Conservation (phyloP, 2,113 vertebrate genomes). For the Noctilio leporinus region DNA sequence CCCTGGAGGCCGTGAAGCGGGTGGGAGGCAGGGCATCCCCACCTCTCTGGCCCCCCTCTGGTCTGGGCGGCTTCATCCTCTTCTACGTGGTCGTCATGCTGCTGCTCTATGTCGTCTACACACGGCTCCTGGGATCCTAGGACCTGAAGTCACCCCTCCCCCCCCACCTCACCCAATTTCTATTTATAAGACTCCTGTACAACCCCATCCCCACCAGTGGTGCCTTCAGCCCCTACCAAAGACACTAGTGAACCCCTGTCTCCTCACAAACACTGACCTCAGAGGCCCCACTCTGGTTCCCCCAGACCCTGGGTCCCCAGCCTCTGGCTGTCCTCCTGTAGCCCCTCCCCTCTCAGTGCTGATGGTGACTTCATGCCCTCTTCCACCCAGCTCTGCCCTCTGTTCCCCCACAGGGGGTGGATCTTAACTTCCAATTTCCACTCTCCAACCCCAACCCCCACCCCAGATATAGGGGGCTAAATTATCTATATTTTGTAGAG, state of each 20-base stretch:
- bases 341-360: neutral
- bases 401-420: neutral
- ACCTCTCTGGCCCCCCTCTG: constrained; percentile 55
- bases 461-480: constrained; percentile 50
- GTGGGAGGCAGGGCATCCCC: constrained; percentile 51
- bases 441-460: neutral
- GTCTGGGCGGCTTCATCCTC: constrained; percentile 85
- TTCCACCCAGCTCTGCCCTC: neutral
- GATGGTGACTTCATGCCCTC: constrained; percentile 38
- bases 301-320: constrained; percentile 22
- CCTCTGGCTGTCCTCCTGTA: neutral
- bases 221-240: constrained; percentile 71
- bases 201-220: neutral
- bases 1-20: constrained; percentile 79
- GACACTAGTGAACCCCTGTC: constrained; percentile 50
- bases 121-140: constrained; percentile 65
- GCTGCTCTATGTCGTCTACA: constrained; percentile 81
- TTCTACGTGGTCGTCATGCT: constrained; percentile 87
- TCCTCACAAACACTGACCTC: constrained; percentile 49
- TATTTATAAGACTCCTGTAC: constrained; percentile 59
- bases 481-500: constrained; percentile 76
- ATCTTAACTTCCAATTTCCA: neutral
- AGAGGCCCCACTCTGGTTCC: constrained; percentile 48
- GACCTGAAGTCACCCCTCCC: neutral
- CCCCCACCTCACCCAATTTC: neutral